Conservation (phyloP, 2,888 invertebrate species). For the Alcis repandata region DNA sequence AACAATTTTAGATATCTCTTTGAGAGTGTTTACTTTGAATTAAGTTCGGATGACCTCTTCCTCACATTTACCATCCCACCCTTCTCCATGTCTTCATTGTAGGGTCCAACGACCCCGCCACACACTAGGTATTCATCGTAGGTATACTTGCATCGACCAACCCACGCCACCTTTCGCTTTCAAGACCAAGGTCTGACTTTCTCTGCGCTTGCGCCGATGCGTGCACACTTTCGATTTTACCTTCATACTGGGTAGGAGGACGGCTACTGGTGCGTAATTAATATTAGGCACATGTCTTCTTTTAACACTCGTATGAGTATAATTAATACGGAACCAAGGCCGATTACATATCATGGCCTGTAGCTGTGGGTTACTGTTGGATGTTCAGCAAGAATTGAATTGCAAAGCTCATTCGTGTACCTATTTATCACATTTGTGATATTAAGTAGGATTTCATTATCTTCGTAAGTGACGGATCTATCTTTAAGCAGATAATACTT, state of each 20-base stretch:
- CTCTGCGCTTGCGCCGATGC: constrained; percentile 40
- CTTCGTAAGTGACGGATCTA: background rate
- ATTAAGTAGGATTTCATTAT: constrained; percentile 6
- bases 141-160: constrained; percentile 23
- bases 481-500: constrained; percentile 4
- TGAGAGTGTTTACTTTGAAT: no score
- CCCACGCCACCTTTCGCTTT: constrained; percentile 60
- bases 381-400: no score
- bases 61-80: no score
- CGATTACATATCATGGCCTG: no score
- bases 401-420: no score
- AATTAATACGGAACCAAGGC: background rate
- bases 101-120: constrained; percentile 1
- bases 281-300: background rate
- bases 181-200: constrained; percentile 72
- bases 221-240: constrained; percentile 57
- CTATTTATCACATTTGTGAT: no score
- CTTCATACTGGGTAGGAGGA: background rate
- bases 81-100: no score
- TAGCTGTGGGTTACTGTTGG: no score
- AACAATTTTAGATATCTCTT: no score
- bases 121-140: background rate
- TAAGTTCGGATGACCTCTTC: no score
- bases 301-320: no score
- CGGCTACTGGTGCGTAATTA: background rate